These are phyloP conservation scores for Smutsia temminckii DNA, from an alignment of 2,797 vertebrate genomes.

Conservation along the genomic window DNA sequence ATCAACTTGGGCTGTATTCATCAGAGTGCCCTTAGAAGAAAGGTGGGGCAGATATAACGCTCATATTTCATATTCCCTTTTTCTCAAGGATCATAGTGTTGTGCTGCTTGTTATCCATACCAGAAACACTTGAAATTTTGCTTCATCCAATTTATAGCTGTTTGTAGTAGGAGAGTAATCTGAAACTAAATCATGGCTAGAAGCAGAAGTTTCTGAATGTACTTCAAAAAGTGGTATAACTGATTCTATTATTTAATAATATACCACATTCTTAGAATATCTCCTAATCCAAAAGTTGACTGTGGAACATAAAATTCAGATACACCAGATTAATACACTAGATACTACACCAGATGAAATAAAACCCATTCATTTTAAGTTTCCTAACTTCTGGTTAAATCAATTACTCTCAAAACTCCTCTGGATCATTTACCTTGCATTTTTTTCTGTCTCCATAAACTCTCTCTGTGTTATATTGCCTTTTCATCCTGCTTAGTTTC, in stretches of 20 bases:
- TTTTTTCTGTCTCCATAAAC: neutral
- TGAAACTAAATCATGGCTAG: neutral
- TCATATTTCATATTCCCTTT: neutral
- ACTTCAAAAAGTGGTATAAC: neutral
- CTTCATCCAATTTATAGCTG: neutral
- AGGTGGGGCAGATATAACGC: neutral
- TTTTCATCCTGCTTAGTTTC: neutral
- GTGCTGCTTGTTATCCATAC: neutral
- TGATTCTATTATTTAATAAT: neutral
- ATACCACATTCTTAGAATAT: neutral
- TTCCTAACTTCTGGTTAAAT: neutral
- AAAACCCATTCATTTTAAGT: neutral
- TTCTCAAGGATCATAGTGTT: neutral
- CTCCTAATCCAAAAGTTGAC: neutral
- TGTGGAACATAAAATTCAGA: neutral
- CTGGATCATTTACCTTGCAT: neutral
- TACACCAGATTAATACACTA: neutral
- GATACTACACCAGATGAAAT: too few relatives aligned
- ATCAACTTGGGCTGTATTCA: neutral
- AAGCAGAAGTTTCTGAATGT: neutral
- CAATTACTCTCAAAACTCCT: neutral
- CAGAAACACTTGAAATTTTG: neutral
- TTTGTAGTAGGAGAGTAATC: neutral
- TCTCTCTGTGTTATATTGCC: neutral
- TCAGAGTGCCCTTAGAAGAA: neutral